phyloP scores from a whole-genome alignment of 2,113 vertebrate species.

The Henicopernis longicauda region DNA sequence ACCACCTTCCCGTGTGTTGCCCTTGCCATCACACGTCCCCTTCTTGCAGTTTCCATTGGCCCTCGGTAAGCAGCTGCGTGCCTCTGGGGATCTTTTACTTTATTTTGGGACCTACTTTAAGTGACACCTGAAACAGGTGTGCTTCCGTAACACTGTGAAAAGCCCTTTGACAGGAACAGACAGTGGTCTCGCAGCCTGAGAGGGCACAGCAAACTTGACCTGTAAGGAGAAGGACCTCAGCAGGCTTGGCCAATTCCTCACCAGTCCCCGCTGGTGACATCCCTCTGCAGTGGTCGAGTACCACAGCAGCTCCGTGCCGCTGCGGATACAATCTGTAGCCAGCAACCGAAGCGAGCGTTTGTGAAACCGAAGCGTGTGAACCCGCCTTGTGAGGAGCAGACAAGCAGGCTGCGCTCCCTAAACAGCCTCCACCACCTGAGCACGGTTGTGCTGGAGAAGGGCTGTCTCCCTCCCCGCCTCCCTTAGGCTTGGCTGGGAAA shows the following conservation, averaged over 20 bases:
- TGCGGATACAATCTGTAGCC: not conserved
- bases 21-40: not conserved
- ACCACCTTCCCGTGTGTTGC: not conserved
- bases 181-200: not conserved
- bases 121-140: not conserved
- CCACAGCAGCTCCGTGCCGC: not conserved
- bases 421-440: not conserved
- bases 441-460: not conserved
- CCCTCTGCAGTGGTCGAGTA: accelerated
- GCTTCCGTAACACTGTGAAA: not conserved
- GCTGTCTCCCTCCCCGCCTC: not conserved
- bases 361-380: not conserved
- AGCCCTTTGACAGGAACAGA: not conserved
- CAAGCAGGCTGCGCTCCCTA: not conserved
- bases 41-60: not conserved
- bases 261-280: not conserved
- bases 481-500: not conserved
- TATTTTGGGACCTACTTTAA: not conserved
- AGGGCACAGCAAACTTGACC: not conserved
- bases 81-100: not conserved
- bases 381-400: not conserved
- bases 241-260: not conserved
- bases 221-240: not conserved
- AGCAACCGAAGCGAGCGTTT: accelerated
- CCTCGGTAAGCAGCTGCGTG: not conserved